Conservation (phyloP, 2,113 vertebrate species). For the Corythoichthys haematopterus region DNA sequence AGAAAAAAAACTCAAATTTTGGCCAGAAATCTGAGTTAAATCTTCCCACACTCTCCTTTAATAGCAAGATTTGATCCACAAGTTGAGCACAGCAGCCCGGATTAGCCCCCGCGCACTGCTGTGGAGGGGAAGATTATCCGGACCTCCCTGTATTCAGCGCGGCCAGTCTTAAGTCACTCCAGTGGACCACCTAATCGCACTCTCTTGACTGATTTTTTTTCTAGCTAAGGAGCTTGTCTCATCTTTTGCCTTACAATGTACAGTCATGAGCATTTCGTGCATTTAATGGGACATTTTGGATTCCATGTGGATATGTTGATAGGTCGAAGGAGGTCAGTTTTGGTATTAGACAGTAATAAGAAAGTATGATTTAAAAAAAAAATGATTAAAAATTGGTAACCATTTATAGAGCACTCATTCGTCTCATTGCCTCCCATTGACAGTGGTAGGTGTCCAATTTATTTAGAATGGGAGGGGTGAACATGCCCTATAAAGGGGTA, state of each 20-base stretch:
- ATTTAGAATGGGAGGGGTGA: too few relatives aligned
- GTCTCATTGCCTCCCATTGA: too few relatives aligned
- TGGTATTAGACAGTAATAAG: not conserved
- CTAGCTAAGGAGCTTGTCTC: constrained; percentile 70
- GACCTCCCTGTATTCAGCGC: constrained; percentile 74
- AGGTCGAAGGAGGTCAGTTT: not conserved
- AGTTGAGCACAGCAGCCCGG: constrained; percentile 63
- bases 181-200: constrained; percentile 65
- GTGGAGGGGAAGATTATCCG: constrained; percentile 73
- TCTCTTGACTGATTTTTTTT: constrained; percentile 61
- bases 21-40: too few relatives aligned
- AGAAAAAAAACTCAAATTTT: too few relatives aligned
- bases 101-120: constrained; percentile 73
- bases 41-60: constrained; percentile 70
- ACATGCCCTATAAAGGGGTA: too few relatives aligned
- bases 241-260: constrained; percentile 5
- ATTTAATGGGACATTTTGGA: not conserved
- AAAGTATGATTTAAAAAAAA: too few relatives aligned
- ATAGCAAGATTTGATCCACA: constrained; percentile 61
- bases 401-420: too few relatives aligned
- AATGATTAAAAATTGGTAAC: too few relatives aligned
- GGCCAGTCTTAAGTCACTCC: constrained; percentile 70
- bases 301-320: not conserved
- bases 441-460: too few relatives aligned
- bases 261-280: too few relatives aligned